These are phyloP conservation scores for Eupithecia vulgata DNA, from an alignment of 2,888 invertebrate species.

Conservation along the genomic window DNA sequence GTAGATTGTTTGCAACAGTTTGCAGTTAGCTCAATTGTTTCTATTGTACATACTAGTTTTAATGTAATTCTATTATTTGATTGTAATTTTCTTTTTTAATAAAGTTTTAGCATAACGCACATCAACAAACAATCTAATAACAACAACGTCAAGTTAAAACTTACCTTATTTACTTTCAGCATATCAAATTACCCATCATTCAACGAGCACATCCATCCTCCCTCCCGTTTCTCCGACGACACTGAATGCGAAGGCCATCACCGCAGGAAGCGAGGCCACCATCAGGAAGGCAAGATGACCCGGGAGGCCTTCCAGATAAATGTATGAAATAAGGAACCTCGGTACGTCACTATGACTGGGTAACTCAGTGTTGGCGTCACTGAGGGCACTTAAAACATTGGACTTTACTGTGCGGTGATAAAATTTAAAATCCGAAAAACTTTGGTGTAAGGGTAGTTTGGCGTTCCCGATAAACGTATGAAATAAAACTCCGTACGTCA, in stretches of 20 bases:
- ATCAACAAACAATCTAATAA: not conserved
- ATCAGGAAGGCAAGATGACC: conserved; percentile 79
- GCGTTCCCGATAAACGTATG: conserved; percentile 93
- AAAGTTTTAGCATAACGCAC: too few species aligned
- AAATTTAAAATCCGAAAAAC: not conserved
- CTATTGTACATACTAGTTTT: too few species aligned
- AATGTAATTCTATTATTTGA: too few species aligned
- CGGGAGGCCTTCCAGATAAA: conserved; percentile 92
- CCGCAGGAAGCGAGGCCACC: conserved; percentile 69
- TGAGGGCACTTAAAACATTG: conserved; percentile 21
- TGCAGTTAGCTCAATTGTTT: too few species aligned
- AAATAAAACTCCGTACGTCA: conserved; percentile 49
- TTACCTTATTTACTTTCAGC: conserved; percentile 71
- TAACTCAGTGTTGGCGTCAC: conserved; percentile 41
- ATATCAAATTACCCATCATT: conserved; percentile 91
- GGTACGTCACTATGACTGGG: conserved; percentile 44
- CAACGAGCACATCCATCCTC: conserved; percentile 93
- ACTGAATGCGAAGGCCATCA: conserved; percentile 84
- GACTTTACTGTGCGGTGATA: conserved; percentile 15
- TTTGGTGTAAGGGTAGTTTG: conserved; percentile 29
- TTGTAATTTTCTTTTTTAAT: too few species aligned
- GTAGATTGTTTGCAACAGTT: too few species aligned
- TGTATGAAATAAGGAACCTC: conserved; percentile 80
- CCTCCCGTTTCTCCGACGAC: conserved; percentile 93
- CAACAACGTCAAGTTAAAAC: not conserved